These are phyloP conservation scores for Achlya flavicornis DNA, from an alignment of 2,888 invertebrate genomes.

Conservation along the genomic window DNA sequence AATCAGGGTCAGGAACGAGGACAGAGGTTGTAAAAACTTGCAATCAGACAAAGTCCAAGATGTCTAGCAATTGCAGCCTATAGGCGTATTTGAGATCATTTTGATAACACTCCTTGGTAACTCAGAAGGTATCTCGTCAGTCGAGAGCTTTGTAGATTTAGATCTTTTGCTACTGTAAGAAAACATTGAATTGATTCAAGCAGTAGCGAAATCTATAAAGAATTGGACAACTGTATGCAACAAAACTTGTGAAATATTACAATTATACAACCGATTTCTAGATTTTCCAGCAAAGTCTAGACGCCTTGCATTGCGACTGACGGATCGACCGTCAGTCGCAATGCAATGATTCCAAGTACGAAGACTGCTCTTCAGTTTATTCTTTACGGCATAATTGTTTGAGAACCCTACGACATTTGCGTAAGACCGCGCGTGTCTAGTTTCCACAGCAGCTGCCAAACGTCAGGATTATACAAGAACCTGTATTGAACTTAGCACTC, in stretches of 20 bases:
- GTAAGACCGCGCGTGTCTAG: background rate
- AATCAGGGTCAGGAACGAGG: conserved; percentile 13
- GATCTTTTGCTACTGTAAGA: background rate
- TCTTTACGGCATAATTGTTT: background rate
- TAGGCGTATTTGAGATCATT: background rate
- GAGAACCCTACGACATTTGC: background rate
- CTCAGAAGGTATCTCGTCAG: too few species aligned
- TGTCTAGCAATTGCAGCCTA: background rate
- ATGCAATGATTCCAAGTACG: background rate
- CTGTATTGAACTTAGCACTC: background rate
- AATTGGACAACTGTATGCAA: background rate
- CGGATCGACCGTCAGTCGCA: too few species aligned
- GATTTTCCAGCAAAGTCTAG: too few species aligned
- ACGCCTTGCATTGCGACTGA: too few species aligned
- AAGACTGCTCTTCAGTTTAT: background rate
- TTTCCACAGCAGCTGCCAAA: background rate
- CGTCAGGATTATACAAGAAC: background rate
- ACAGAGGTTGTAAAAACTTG: conserved; percentile 1
- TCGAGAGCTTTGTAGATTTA: too few species aligned
- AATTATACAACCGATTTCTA: background rate
- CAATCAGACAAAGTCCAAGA: background rate
- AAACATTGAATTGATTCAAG: background rate
- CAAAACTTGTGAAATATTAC: background rate
- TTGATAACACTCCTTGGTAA: too few species aligned
- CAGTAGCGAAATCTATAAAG: background rate